Conservation (phyloP, 2,113 vertebrate genomes). For the Crotalus horridus region DNA sequence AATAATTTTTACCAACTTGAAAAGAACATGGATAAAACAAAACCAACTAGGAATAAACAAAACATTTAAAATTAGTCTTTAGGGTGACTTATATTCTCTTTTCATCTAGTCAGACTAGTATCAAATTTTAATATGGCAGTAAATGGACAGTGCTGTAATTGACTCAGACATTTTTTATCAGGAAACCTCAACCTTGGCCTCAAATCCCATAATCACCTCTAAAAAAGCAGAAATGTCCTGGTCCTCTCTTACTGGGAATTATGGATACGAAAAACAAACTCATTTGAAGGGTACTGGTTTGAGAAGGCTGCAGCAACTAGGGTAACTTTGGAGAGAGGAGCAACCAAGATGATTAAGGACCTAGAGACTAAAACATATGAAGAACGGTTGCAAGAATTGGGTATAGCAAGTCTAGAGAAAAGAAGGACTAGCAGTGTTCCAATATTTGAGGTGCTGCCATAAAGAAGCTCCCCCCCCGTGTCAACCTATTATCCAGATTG, state of each 20-base stretch:
- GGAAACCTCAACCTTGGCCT: not conserved
- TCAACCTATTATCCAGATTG: too few species aligned
- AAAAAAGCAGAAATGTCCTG: not conserved
- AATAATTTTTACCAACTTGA: slow-evolving; percentile 48
- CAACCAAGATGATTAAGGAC: not conserved
- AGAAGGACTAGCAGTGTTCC: not conserved
- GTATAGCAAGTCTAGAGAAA: not conserved
- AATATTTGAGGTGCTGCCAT: not conserved
- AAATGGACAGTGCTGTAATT: not conserved
- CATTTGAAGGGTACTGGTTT: not conserved
- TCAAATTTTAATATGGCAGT: not conserved
- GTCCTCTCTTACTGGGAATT: not conserved
- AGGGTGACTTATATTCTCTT: slow-evolving; percentile 32
- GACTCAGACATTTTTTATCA: too few species aligned
- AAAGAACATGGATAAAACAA: slow-evolving; percentile 53
- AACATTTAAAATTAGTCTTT: slow-evolving; percentile 44
- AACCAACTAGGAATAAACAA: slow-evolving; percentile 45
- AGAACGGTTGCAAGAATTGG: not conserved
- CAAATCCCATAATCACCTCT: not conserved
- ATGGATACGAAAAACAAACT: not conserved
- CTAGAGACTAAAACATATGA: not conserved
- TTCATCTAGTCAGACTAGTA: not conserved
- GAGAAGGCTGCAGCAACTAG: not conserved
- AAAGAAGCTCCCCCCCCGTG: not conserved
- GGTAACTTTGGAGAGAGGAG: not conserved